These are phyloP conservation scores for Phymorhynchus buccinoides DNA, from an alignment of 1,140 invertebrate species.

Conservation along the genomic window DNA sequence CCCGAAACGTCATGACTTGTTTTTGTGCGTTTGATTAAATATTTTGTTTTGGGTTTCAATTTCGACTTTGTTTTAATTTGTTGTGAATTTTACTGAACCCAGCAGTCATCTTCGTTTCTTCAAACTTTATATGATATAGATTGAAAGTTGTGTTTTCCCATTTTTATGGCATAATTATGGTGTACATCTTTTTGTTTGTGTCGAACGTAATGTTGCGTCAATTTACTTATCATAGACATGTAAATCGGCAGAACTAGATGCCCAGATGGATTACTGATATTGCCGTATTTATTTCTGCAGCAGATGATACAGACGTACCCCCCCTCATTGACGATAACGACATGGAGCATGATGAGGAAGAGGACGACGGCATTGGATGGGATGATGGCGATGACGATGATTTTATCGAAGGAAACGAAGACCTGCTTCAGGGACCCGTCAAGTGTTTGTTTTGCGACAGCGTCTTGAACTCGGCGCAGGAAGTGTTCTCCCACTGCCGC, in stretches of 20 bases:
- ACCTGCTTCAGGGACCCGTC: constrained; percentile 57
- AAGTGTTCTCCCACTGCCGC: constrained; percentile 75
- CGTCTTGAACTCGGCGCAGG: constrained; percentile 68
- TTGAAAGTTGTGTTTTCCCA: too few relatives aligned
- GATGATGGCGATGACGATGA: constrained; percentile 71
- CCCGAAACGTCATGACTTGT: too few relatives aligned
- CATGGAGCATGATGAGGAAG: not conserved
- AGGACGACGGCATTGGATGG: constrained; percentile 40
- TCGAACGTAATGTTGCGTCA: not conserved
- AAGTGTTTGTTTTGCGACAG: constrained; percentile 78
- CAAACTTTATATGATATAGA: too few relatives aligned
- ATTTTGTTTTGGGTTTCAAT: too few relatives aligned
- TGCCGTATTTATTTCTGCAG: not conserved
- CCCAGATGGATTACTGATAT: not conserved
- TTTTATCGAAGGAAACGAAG: constrained; percentile 74
- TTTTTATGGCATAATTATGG: not conserved
- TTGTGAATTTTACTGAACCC: too few relatives aligned
- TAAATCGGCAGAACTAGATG: not conserved
- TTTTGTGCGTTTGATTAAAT: too few relatives aligned
- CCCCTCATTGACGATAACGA: not conserved
- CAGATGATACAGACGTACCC: not conserved
- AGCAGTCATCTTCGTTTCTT: too few relatives aligned
- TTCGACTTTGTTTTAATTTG: too few relatives aligned
- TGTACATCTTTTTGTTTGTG: not conserved
- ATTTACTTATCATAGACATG: not conserved